Base-by-base conservation (phyloP, 2,113 vertebrate genomes). In the Morone chrysops region DNA sequence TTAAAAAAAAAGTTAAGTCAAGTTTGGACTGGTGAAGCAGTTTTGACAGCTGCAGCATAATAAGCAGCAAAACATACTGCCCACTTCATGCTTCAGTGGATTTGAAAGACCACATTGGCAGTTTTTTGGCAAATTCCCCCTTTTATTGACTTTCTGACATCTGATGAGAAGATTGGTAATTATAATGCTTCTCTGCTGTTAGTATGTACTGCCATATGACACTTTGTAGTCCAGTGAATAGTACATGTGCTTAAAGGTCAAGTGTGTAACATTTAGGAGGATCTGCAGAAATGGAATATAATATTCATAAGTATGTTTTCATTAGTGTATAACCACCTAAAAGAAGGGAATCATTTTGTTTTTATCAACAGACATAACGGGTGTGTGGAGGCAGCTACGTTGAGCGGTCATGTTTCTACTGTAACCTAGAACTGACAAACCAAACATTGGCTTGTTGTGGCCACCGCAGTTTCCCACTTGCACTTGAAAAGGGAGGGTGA, bases 1-100 rank as follows among this genome's bases (percentile, higher is more conserved):
- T 83, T 84, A 74, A 78, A 73, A 70, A 75, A 71, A 47, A 67
- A 70, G 51, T 43, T 81, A 51, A 77, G 75, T 74, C 45, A 54
- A 51, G 68, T 81, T 86, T 81, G 65, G 74, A 51, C 45, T 54
- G 53, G 81, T 48, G 62, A 51, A 57, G 71, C 36, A 61, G 71
- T 45, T 82, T 68, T 75, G 80, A 77, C 69, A 66, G 67, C 72
- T 66, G 57, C 80, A 83, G 82, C 54, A 79, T 78, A 82, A 78
- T 63, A 76, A 68, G 74, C 45, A 74, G 54, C 41, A 38, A 61
- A 70, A 74, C 75, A 73, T 61, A 4, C 62, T 16, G 72, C 6
- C 40, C 61, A 60, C 50, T 63, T 65, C 17, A 16, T 67, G 31
- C 53, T 45, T 53, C 73, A 61, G 43, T 50, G 50, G 54, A 73